Percentiles rank a stretch among this genome's conserved stretches.
These are phyloP conservation scores for Lordiphosa collinella DNA, from an alignment of 1,140 invertebrate genomes.

Conservation along the genomic window DNA sequence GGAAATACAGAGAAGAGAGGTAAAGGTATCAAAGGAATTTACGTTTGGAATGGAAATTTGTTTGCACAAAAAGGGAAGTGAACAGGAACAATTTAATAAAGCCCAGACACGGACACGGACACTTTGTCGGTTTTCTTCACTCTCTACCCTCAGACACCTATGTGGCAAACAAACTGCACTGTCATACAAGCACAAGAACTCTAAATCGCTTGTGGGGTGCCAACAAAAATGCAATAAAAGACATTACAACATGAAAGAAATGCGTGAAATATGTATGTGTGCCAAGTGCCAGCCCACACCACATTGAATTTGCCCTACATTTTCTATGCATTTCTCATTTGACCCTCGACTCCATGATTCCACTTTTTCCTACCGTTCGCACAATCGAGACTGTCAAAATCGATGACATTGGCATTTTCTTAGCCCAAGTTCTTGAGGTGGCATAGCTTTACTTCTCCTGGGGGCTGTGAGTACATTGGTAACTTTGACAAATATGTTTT, in stretches of 20 bases:
- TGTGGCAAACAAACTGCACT: constrained; percentile 12
- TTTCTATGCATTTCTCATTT: constrained; percentile 39
- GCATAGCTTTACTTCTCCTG: background rate
- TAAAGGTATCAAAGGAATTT: constrained; percentile 7
- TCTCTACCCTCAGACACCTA: too few relatives aligned
- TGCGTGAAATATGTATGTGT: constrained; percentile 44
- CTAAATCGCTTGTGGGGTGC: constrained; percentile 1
- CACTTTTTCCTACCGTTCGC: background rate
- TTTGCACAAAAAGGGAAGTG: constrained; percentile 1
- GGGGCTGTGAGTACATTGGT: too few relatives aligned
- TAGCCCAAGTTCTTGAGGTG: background rate
- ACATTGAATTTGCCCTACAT: constrained; percentile 10
- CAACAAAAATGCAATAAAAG: constrained; percentile 38
- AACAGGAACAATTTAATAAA: constrained; percentile 35
- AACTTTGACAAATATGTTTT: too few relatives aligned
- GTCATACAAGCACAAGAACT: constrained; percentile 3
- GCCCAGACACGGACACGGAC: background rate
- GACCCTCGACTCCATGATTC: constrained; percentile 8
- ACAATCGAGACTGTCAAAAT: constrained; percentile 24
- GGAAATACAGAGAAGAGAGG: background rate
- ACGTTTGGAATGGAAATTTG: constrained; percentile 3
- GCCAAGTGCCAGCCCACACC: constrained; percentile 4
- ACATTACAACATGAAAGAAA: constrained; percentile 28
- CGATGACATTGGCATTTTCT: constrained; percentile 47
- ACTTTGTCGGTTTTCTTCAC: background rate